phyloP scores from a whole-genome alignment of 2,113 vertebrate genomes.

The Paraplagusia blochii region DNA sequence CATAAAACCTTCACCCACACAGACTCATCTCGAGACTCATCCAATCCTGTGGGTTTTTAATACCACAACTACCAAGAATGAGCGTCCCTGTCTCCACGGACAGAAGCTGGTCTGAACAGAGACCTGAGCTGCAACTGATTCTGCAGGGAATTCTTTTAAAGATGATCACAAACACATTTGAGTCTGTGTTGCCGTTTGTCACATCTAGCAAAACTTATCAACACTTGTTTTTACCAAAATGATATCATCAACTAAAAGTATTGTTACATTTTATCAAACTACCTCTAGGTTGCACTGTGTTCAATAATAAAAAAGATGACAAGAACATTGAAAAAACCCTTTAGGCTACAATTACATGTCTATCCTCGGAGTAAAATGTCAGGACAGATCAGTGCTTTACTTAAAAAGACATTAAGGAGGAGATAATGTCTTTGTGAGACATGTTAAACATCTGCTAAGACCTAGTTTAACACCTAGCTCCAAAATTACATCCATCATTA shows the following conservation, averaged over 20 bases:
- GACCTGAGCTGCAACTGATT: not conserved
- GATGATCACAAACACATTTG: not conserved
- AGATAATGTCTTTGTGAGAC: conserved; percentile 29
- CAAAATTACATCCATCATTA: conserved; percentile 62
- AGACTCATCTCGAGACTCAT: conserved; percentile 4
- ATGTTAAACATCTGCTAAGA: conserved; percentile 61
- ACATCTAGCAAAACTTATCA: not conserved
- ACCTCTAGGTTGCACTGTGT: no score
- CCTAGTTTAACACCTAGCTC: conserved; percentile 44
- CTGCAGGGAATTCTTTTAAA: conserved; percentile 3
- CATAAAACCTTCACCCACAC: conserved; percentile 27
- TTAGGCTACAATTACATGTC: not conserved
- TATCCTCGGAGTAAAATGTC: conserved; percentile 4
- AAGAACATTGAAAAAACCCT: not conserved
- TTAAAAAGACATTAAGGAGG: conserved; percentile 54
- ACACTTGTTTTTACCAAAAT: not conserved
- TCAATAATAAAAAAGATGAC: no score
- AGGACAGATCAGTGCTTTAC: conserved; percentile 37
- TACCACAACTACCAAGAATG: conserved; percentile 16
- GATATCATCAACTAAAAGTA: no score
- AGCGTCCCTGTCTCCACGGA: not conserved
- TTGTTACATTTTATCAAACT: no score
- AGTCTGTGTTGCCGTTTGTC: not conserved
- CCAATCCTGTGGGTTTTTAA: conserved; percentile 14
- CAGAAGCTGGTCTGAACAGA: conserved; percentile 12